Percentiles rank a stretch among this genome's conserved stretches.
Conservation (phyloP, 1,140 invertebrate species). For the Zaprionus gabonicus region DNA sequence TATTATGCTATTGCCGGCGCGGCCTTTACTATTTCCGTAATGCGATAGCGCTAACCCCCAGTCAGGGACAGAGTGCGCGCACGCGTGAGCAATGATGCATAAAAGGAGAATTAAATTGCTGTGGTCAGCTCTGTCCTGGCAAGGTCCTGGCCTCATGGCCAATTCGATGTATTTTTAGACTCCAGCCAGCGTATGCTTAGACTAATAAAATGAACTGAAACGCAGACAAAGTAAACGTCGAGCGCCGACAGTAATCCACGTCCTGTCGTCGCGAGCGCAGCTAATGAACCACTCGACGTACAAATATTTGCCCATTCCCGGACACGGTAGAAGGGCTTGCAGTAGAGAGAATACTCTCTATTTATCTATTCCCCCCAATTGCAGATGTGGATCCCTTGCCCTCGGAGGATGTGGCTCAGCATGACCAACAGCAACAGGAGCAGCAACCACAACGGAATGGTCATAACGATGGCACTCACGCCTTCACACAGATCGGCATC, state of each 20-base stretch:
- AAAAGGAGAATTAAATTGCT: conserved; percentile 31
- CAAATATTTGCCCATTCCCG: conserved; percentile 54
- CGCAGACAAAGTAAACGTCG: conserved; percentile 17
- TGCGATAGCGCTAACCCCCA: conserved; percentile 10
- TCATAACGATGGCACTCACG: conserved; percentile 55
- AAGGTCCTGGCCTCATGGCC: conserved; percentile 44
- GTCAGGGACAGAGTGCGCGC: background rate
- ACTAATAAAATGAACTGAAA: conserved; percentile 52
- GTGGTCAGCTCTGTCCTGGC: conserved; percentile 7
- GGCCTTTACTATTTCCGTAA: conserved; percentile 46
- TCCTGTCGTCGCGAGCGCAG: conserved; percentile 21
- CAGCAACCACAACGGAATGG: conserved; percentile 44
- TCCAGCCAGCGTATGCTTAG: background rate
- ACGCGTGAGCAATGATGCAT: conserved; percentile 19
- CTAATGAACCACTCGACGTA: conserved; percentile 50
- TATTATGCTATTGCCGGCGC: conserved; percentile 59
- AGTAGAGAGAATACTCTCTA: background rate
- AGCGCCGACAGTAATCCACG: conserved; percentile 13
- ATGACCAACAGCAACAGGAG: conserved; percentile 19
- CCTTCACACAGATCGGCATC: conserved; percentile 78
- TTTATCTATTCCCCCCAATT: background rate
- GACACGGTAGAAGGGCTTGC: conserved; percentile 24
- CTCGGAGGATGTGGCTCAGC: conserved; percentile 50
- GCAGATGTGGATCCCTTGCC: conserved; percentile 73
- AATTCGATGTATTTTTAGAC: conserved; percentile 59